Evolutionary conservation across 2,113 vertebrate species (phyloP).

Genomic region (Myanophis thanlyinensis): DNA sequence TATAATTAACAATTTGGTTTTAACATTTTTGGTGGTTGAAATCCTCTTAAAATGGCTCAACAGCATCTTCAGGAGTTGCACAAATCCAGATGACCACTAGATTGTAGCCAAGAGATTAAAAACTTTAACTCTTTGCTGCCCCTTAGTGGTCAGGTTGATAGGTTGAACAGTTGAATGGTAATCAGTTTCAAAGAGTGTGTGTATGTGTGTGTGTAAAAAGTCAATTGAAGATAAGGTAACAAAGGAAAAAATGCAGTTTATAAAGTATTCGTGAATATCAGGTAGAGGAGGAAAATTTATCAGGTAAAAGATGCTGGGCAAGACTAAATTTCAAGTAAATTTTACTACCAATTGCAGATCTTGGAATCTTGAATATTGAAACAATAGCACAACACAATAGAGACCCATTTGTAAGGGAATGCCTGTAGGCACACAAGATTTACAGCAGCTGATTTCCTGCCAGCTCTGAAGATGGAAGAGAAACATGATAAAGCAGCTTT

Average conservation of each 20-base stretch:
- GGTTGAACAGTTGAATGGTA: not conserved
- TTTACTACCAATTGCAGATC: not conserved
- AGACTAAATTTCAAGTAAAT: not conserved
- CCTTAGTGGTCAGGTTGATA: not conserved
- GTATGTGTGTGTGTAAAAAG: not conserved
- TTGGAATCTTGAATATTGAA: not conserved
- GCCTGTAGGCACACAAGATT: not conserved
- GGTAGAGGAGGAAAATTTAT: not conserved
- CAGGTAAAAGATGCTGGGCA: not conserved
- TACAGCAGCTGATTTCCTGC: not conserved
- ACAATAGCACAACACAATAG: not conserved
- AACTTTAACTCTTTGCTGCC: not conserved
- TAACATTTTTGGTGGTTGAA: not conserved
- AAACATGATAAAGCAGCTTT: not conserved
- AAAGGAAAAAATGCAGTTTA: not conserved
- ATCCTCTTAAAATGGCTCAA: conserved; percentile 32
- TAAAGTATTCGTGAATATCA: not conserved
- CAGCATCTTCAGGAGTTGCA: not conserved
- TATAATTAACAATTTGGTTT: not conserved
- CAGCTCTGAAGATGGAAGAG: not conserved
- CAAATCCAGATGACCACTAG: not conserved
- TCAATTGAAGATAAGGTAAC: not conserved
- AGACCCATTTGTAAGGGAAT: not conserved
- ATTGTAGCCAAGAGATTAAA: not conserved
- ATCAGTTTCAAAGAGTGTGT: not conserved